These are phyloP conservation scores for Scomberomorus guttatus DNA, from an alignment of 2,797 vertebrate genomes.

Conservation along the genomic window DNA sequence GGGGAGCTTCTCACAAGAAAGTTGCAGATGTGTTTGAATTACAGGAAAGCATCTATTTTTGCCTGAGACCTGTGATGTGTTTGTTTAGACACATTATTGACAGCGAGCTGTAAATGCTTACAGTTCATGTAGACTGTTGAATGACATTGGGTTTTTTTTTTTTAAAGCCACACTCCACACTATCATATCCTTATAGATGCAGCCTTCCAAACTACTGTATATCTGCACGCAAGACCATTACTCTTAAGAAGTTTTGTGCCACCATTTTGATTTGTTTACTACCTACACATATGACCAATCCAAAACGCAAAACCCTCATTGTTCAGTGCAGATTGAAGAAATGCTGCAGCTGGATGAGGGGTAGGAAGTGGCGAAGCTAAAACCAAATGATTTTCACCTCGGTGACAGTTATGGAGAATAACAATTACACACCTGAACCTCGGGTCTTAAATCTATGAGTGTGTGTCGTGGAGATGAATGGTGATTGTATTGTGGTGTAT, in stretches of 20 bases:
- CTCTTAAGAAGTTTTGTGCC: background rate
- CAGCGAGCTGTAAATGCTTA: background rate
- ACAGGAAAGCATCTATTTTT: slow-evolving; percentile 8
- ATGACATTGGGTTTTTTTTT: background rate
- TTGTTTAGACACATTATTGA: slow-evolving; percentile 21
- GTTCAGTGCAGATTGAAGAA: slow-evolving; percentile 23
- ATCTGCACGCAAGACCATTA: background rate
- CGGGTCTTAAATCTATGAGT: slow-evolving; percentile 53
- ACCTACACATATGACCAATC: background rate
- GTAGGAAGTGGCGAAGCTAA: slow-evolving; percentile 33
- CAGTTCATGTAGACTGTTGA: slow-evolving; percentile 4
- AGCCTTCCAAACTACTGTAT: background rate
- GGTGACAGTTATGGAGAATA: slow-evolving; percentile 72
- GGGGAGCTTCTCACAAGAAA: slow-evolving; percentile 24
- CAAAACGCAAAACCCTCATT: background rate
- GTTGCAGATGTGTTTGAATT: slow-evolving; percentile 26
- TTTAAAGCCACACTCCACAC: background rate
- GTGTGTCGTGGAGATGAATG: slow-evolving; percentile 67
- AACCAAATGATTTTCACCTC: slow-evolving; percentile 60
- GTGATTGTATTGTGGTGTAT: slow-evolving; percentile 65
- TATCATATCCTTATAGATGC: background rate
- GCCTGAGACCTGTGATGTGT: background rate
- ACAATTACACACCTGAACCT: slow-evolving; percentile 61
- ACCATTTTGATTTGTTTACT: background rate
- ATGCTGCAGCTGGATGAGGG: slow-evolving; percentile 26